A percentile compares a stretch with the other conserved stretches of the same genome.
Evolutionary conservation across 2,797 vertebrate genomes (phyloP).

Genomic region (Podargus strigoides): DNA sequence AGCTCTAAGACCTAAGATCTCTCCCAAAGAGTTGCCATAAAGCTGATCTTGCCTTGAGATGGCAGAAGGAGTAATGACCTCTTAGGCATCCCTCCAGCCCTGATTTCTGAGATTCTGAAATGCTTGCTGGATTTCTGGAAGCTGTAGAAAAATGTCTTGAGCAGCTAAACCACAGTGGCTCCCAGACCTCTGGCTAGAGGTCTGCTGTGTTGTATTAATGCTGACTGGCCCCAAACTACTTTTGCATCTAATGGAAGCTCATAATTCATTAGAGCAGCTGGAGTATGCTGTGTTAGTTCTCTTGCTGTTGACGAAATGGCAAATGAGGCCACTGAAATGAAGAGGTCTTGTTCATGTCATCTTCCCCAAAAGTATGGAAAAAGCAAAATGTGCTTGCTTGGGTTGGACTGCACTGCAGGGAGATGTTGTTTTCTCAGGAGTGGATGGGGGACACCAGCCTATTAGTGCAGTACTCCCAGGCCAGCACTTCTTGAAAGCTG

Average conservation of each 20-base stretch:
- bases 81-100: not conserved
- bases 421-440: not conserved
- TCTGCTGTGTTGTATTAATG: not conserved
- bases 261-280: not conserved
- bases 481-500: not conserved
- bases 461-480: not conserved
- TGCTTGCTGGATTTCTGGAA: not conserved
- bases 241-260: not conserved
- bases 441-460: not conserved
- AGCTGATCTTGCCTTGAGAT: not conserved
- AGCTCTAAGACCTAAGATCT: not conserved
- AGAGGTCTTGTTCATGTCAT: not conserved
- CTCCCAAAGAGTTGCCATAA: not conserved
- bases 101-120: not conserved
- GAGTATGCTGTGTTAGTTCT: not conserved
- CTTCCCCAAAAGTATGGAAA: not conserved
- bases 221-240: not conserved
- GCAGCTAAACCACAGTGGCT: not conserved
- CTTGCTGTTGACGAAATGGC: not conserved
- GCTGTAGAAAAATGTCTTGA: not conserved
- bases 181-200: not conserved
- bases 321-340: not conserved
- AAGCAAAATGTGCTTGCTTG: rapidly evolving
- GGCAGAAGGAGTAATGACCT: not conserved
- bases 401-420: not conserved